A percentile compares a stretch with the other conserved stretches of the same genome.
phyloP scores from a whole-genome alignment of 2,113 vertebrate genomes.

The Poeciliopsis turrubarensis region DNA sequence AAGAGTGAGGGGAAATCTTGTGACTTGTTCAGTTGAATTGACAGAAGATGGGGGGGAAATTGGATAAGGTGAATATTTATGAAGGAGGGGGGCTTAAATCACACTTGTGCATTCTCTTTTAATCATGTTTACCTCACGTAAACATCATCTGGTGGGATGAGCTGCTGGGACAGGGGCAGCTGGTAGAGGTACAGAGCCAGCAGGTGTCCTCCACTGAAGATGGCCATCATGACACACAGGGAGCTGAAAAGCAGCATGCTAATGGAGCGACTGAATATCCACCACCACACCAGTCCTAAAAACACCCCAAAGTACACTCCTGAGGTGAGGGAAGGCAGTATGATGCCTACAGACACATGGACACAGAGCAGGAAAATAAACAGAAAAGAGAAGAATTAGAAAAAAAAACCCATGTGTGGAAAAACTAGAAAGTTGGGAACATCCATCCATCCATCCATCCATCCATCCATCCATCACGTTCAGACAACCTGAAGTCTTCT shows the following conservation, averaged over 20 bases:
- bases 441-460: no score
- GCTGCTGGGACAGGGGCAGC: slow-evolving; percentile 77
- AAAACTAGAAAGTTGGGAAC: no score
- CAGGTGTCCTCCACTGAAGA: slow-evolving; percentile 82
- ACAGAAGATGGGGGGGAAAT: neutral
- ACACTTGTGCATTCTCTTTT: neutral
- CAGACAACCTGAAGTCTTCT: neutral
- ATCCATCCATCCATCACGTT: no score
- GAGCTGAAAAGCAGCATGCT: slow-evolving; percentile 78
- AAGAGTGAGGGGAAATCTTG: no score
- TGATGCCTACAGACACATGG: slow-evolving; percentile 72
- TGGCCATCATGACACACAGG: slow-evolving; percentile 81
- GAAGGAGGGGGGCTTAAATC: neutral
- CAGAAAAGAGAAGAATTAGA: neutral
- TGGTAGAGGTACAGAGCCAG: slow-evolving; percentile 83
- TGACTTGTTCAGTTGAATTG: neutral
- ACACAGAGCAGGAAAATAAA: slow-evolving; percentile 13
- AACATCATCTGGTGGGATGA: slow-evolving; percentile 78
- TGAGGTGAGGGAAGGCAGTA: slow-evolving; percentile 81
- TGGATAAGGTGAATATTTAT: neutral
- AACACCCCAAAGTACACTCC: slow-evolving; percentile 82
- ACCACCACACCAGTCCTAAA: slow-evolving; percentile 83
- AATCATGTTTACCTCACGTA: slow-evolving; percentile 75
- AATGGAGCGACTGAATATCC: slow-evolving; percentile 77
- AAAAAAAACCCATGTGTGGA: no score